Base-by-base conservation (phyloP, 1,140 invertebrate species). In the Drosophila sp. region DNA sequence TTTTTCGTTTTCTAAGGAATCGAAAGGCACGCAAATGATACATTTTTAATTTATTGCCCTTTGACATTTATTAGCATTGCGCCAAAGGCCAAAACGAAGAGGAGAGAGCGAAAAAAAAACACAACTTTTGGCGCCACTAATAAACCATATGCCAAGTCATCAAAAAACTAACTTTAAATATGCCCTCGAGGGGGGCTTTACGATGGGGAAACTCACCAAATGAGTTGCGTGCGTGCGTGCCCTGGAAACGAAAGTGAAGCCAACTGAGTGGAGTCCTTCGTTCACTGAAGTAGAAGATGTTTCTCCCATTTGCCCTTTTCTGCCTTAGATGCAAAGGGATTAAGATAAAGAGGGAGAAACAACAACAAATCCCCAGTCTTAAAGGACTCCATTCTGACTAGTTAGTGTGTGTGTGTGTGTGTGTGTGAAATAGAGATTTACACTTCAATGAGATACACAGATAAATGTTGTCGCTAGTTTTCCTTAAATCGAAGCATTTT, bases 61-160 rank as follows among this genome's bases (percentile, higher is more conserved):
- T 70, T 70, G 80, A 71, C 60, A 61, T 76, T 82, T 85, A 73
- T 83, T 55, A 78, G 58, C 35, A 44, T 40, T 47, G 27, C 27
- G 54, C 57, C 78, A 60, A 54, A 66, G 66, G 55, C 74, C 57
- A 70, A 50, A 50, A 50, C 23, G 23, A 50, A 50, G 3, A 25
- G 44, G n/a, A 2, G 3, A 33, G 8, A n/a, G 11, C 11, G 3
- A 66, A 69, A 72, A 32, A 64, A 61, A 76, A 87, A 17, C 17
- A 17, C 17, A 17, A 17, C 58, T 86, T 83, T 47, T 65, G 66
- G 86, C 44, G 76, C 83, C 67, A 63, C 79, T 85, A 85, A 85
- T 85, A 85, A 85, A 85, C 87, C 83, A 82, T 80, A 79, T 85
- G 83, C 83, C 83, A 87, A 87, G 83, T 87, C 82, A 85, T 85